Base-by-base conservation (phyloP, 2,888 invertebrate species). In the Apoderus coryli region DNA sequence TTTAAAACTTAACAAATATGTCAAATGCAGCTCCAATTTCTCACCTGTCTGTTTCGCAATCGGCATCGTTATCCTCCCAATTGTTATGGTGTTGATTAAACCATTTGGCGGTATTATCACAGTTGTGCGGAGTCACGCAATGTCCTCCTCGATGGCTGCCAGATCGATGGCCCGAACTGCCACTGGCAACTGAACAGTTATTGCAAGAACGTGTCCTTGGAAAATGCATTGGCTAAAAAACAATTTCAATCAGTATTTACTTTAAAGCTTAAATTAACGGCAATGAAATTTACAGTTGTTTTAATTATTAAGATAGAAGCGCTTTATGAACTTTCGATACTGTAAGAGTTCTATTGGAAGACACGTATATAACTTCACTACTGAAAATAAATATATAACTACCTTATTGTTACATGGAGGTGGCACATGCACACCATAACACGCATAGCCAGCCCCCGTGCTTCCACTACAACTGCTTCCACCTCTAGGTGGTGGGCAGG, bases 11-110 rank as follows among this genome's bases (percentile, higher is more conserved):
- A n/a, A n/a, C n/a, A n/a, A n/a, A n/a, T n/a, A n/a, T n/a, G n/a
- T n/a, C n/a, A n/a, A n/a, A n/a, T n/a, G n/a, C n/a, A 14, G 7
- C n/a, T 12, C 10, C 14, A 2, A 10, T 14, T 22, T 16, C 27
- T 22, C 28, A 38, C 38, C 38, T 36, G 36, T 60, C 60, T 29
- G 61, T 64, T 40, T 67, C 66, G 24, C 50, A 52, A 43, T 63
- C 64, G 12, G 50, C 54, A 33, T 56, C 56, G n/a, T 50, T 50
- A 26, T 54, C 56, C n/a, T 56, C 56, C 55, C 57, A 57, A 36
- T 48, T 48, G 25, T 46, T 46, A 26, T 48, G 47, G 30, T 47
- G 46, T 31, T 51, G 50, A 32, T 48, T 51, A 29, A 45, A 49
- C 52, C 56, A 53, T 28, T 49, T 46, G 44, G n/a, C 7, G n/a